A percentile compares a stretch with the other conserved stretches of the same genome.
Conservation (phyloP, 1,140 invertebrate genomes). For the Pemphigus obesinymphae region DNA sequence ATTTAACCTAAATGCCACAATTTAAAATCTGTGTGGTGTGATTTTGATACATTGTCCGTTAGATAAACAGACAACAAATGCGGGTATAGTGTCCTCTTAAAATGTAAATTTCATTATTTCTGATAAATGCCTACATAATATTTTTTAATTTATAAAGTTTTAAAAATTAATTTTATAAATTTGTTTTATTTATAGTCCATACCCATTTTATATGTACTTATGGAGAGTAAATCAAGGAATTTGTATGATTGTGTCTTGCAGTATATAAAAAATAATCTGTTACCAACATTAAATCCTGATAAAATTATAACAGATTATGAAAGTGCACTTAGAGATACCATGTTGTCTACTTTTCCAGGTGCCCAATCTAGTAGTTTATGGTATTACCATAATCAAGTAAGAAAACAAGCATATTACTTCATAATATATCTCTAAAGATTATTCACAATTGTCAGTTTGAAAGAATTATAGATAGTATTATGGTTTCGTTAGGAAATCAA, state of each 20-base stretch:
- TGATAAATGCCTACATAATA: no score
- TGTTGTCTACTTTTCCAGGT: neutral
- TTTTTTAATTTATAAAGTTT: no score
- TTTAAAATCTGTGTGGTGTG: no score
- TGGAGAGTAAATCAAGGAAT: neutral
- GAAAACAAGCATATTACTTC: neutral
- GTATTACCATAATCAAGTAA: neutral
- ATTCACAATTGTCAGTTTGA: neutral
- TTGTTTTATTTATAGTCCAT: slow-evolving; percentile 4
- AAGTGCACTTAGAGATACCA: neutral
- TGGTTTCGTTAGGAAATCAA: no score
- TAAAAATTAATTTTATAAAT: no score
- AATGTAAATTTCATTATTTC: no score
- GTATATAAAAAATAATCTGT: neutral
- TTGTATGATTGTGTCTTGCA: neutral
- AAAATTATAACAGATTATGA: neutral
- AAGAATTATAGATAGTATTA: no score
- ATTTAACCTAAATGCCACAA: no score
- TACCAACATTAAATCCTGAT: neutral
- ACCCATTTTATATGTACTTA: neutral
- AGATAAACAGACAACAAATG: no score
- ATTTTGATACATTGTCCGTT: no score
- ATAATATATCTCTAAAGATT: neutral
- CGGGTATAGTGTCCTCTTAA: no score
- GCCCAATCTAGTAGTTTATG: neutral